A percentile compares a stretch with the other conserved stretches of the same genome.
Conservation (phyloP, 2,113 vertebrate species). For the Podarcis cretensis region DNA sequence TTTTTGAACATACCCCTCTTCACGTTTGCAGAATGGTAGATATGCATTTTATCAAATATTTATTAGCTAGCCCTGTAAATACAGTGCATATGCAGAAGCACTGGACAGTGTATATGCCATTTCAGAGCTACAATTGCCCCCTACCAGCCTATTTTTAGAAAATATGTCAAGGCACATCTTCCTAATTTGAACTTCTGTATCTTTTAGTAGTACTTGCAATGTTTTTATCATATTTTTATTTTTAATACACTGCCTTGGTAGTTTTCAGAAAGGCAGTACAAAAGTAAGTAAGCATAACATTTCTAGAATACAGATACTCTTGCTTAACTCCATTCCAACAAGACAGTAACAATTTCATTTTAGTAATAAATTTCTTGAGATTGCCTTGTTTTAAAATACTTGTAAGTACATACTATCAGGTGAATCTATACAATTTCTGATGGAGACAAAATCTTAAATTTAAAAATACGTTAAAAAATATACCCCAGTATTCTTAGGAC, state of each 20-base stretch:
- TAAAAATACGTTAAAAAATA: too few relatives aligned
- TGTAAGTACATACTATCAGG: neutral
- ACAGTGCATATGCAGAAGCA: neutral
- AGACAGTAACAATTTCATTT: neutral
- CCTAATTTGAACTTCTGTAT: too few relatives aligned
- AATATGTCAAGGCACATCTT: too few relatives aligned
- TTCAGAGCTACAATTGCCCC: too few relatives aligned
- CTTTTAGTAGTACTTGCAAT: too few relatives aligned
- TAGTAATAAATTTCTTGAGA: neutral
- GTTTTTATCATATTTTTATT: too few relatives aligned
- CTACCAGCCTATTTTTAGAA: too few relatives aligned
- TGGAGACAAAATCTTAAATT: neutral
- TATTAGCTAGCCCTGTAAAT: neutral
- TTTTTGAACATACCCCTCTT: neutral
- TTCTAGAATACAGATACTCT: neutral
- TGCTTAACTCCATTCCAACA: neutral
- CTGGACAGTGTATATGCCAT: too few relatives aligned
- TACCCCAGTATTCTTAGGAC: neutral
- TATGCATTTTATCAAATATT: neutral
- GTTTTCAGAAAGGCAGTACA: too few relatives aligned
- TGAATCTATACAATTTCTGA: neutral
- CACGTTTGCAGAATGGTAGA: neutral
- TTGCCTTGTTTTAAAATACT: neutral
- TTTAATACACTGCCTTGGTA: too few relatives aligned
- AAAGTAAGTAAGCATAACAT: neutral